Conservation (phyloP, 2,888 invertebrate genomes). For the Boloria euphrosyne region DNA sequence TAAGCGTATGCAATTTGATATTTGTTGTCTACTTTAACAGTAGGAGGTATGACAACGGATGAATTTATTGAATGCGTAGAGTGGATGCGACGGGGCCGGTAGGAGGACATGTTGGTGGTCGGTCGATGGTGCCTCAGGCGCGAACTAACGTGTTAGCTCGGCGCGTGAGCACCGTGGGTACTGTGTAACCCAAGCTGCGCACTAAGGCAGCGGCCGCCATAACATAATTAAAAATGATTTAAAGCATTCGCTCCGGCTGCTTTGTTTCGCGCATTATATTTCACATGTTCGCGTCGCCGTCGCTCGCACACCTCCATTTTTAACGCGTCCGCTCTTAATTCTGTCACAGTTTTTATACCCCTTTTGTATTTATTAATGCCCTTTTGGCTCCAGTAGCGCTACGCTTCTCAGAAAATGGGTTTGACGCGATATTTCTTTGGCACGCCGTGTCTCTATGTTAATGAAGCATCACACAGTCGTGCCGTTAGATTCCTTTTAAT, state of each 20-base stretch:
- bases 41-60: constrained; percentile 29
- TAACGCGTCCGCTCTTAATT: constrained; percentile 79
- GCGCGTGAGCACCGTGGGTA: constrained; percentile 30
- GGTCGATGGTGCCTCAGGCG: constrained; percentile 22
- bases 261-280: constrained; percentile 83
- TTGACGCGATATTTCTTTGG: constrained; percentile 78
- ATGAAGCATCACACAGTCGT: constrained; percentile 78
- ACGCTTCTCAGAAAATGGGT: constrained; percentile 77
- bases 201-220: constrained; percentile 66
- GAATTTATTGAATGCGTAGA: constrained; percentile 26
- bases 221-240: constrained; percentile 83
- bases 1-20: constrained; percentile 30
- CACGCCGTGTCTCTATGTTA: constrained; percentile 67
- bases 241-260: constrained; percentile 82
- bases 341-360: constrained; percentile 81
- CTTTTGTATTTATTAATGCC: constrained; percentile 81
- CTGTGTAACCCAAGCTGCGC: constrained; percentile 67
- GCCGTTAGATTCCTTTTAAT: constrained; percentile 48
- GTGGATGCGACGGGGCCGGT: constrained; percentile 25
- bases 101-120: constrained; percentile 34
- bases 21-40: constrained; percentile 31
- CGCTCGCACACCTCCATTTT: constrained; percentile 69
- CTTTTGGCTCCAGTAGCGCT: constrained; percentile 79
- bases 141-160: constrained; percentile 34
- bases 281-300: constrained; percentile 79